A percentile compares a stretch with the other conserved stretches of the same genome.
Conservation (phyloP, 2,113 vertebrate species). For the Recurvirostra avosetta region DNA sequence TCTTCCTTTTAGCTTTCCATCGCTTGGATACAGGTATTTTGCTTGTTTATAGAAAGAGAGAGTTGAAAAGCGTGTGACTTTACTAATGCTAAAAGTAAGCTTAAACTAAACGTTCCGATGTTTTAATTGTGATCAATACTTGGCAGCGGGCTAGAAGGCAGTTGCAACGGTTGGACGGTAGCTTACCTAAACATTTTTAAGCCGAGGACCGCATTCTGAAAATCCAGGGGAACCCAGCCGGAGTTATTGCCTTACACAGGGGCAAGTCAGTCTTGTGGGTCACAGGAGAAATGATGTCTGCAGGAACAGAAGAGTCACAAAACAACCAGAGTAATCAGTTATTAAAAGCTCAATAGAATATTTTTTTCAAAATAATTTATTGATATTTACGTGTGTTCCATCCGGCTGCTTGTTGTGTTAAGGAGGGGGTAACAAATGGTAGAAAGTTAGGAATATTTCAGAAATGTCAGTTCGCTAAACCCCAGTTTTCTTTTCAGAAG, state of each 20-base stretch:
- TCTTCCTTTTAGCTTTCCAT: constrained; percentile 83
- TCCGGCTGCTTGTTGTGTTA: neutral
- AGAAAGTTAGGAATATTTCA: neutral
- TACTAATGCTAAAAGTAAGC: neutral
- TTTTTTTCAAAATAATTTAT: neutral
- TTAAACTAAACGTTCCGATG: neutral
- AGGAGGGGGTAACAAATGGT: neutral
- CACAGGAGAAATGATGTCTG: neutral
- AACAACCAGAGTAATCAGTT: neutral
- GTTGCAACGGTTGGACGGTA: neutral
- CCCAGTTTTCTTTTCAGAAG: neutral
- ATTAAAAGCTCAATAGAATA: neutral
- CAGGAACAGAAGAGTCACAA: neutral
- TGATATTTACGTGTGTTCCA: neutral
- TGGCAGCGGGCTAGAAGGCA: neutral
- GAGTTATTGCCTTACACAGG: neutral
- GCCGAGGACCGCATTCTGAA: neutral
- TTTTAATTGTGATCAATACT: neutral
- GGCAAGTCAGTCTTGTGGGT: neutral
- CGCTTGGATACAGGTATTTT: constrained; percentile 84
- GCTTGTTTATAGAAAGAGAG: constrained; percentile 17
- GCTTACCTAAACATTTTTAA: neutral
- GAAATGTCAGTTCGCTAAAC: neutral
- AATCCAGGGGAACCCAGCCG: neutral
- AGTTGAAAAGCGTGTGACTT: neutral